Conservation (phyloP, 2,888 invertebrate genomes). For the Xestia rhomboidea region DNA sequence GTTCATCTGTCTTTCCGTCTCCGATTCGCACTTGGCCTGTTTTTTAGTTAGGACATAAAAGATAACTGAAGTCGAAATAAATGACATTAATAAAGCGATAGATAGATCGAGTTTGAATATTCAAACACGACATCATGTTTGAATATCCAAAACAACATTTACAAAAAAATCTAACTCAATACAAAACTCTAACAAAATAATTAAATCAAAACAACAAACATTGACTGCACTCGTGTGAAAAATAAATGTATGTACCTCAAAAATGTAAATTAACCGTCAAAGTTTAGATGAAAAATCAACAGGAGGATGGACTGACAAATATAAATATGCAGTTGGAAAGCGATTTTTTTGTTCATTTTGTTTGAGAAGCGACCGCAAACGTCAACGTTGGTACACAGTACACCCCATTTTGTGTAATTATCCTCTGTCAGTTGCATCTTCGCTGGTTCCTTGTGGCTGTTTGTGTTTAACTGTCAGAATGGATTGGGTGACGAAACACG, state of each 20-base stretch:
- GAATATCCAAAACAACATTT: neutral
- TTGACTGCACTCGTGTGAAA: conserved; percentile 51
- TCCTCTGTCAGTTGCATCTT: conserved; percentile 58
- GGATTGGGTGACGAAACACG: conserved; percentile 14
- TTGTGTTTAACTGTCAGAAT: conserved; percentile 32
- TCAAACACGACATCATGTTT: neutral
- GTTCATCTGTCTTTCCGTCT: neutral
- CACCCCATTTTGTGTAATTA: conserved; percentile 57
- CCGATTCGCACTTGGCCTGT: neutral
- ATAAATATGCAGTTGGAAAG: conserved; percentile 51
- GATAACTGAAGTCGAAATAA: neutral
- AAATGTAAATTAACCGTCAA: conserved; percentile 68
- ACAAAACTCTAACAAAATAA: conserved; percentile 23
- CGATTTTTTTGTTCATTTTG: conserved; percentile 1
- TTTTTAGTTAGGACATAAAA: neutral
- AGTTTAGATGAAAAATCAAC: conserved; percentile 69
- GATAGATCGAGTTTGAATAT: neutral
- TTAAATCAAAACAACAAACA: conserved; percentile 40
- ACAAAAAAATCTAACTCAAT: neutral
- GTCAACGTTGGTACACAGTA: conserved; percentile 29
- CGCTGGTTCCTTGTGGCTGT: conserved; percentile 31
- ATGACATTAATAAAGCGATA: neutral
- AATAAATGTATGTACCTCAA: conserved; percentile 49
- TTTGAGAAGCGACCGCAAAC: conserved; percentile 49
- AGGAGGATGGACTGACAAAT: conserved; percentile 38